Conservation (phyloP, 92 coral and sea anemone species). For the Porites rus region DNA sequence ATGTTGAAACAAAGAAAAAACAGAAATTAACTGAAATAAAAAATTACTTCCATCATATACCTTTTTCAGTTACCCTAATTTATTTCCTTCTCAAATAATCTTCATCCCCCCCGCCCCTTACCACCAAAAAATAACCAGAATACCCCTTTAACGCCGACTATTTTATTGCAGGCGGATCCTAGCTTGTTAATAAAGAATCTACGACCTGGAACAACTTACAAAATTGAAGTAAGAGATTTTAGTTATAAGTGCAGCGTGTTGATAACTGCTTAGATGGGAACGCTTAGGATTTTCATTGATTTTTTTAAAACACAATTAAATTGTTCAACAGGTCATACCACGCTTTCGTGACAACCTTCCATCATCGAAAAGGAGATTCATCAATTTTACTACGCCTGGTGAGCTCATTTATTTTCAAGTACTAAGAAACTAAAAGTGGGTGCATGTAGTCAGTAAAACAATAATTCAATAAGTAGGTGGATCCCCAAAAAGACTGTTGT, state of each 20-base stretch:
- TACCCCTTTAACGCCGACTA: background rate
- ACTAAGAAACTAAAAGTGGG: no score
- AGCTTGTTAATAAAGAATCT: background rate
- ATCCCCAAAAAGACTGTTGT: no score
- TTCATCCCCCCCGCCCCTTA: no score
- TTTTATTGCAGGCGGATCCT: background rate
- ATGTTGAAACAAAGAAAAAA: no score
- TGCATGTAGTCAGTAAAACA: no score
- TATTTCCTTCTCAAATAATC: no score
- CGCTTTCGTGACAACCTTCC: background rate
- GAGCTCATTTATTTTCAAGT: background rate
- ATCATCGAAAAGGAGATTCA: background rate
- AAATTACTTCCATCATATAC: no score
- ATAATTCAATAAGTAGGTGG: no score
- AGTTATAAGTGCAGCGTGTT: background rate
- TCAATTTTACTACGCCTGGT: constrained; percentile 11
- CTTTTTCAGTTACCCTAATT: no score
- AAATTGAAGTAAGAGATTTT: background rate
- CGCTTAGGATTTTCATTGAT: background rate
- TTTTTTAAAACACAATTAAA: background rate
- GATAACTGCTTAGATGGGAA: background rate
- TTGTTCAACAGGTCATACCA: background rate
- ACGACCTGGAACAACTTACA: constrained; percentile 34
- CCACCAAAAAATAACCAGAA: background rate
- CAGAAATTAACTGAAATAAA: no score